A percentile compares a stretch with the other conserved stretches of the same genome.
Evolutionary conservation across 2,888 invertebrate species (phyloP).

Genomic region (Byasa hedistus): DNA sequence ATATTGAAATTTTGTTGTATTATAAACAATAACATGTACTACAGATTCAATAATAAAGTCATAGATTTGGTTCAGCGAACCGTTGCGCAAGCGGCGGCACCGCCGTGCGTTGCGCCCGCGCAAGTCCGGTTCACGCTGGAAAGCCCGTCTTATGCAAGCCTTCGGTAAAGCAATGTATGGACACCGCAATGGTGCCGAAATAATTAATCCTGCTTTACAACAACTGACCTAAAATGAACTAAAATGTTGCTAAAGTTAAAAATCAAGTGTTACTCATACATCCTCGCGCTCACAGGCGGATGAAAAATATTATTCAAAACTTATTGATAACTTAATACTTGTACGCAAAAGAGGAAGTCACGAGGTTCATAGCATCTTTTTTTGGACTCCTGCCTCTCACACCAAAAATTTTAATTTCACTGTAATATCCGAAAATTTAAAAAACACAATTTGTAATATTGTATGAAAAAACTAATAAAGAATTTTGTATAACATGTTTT

Average conservation of each 20-base stretch:
- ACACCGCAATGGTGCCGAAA: slow-evolving; percentile 33
- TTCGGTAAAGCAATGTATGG: slow-evolving; percentile 30
- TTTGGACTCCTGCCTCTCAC: too few species aligned
- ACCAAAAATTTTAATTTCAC: too few species aligned
- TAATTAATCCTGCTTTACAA: slow-evolving; percentile 37
- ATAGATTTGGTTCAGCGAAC: slow-evolving; percentile 70
- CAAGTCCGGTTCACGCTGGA: slow-evolving; percentile 66
- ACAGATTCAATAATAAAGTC: slow-evolving; percentile 27
- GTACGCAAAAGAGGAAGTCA: too few species aligned
- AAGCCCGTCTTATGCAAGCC: slow-evolving; percentile 71
- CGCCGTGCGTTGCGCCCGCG: slow-evolving; percentile 40
- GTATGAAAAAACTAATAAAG: too few species aligned
- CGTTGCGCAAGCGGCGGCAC: slow-evolving; percentile 59
- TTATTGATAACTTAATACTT: too few species aligned
- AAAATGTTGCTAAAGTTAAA: background rate
- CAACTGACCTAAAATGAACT: slow-evolving; percentile 28
- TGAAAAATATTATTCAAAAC: too few species aligned
- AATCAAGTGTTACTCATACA: background rate
- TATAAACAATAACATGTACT: slow-evolving; percentile 20
- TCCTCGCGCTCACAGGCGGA: too few species aligned
- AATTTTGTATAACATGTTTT: too few species aligned
- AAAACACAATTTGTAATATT: too few species aligned
- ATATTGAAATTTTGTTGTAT: slow-evolving; percentile 6
- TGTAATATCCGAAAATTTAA: too few species aligned
- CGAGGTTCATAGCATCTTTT: too few species aligned